Evolutionary conservation across 2,113 vertebrate genomes (phyloP).

Genomic region (Piliocolobus tephrosceles): DNA sequence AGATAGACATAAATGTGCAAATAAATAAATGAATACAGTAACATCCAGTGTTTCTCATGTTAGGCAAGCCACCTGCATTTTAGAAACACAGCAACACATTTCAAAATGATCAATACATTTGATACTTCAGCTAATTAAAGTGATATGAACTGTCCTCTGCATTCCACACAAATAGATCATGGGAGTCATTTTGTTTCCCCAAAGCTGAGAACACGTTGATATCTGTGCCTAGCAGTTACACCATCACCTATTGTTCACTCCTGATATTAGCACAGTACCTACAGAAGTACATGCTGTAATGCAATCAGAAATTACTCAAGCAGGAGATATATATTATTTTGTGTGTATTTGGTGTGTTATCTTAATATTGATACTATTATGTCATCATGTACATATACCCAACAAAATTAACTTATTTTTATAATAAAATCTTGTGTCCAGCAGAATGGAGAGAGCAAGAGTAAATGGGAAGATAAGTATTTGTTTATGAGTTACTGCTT

Average conservation of each 20-base stretch:
- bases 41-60: background rate
- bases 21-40: background rate
- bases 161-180: background rate
- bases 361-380: background rate
- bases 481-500: background rate
- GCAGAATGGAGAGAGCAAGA: background rate
- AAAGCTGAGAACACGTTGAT: background rate
- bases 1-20: background rate
- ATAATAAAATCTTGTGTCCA: background rate
- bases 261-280: background rate
- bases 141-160: background rate
- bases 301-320: background rate
- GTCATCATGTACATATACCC: background rate
- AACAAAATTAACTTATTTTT: constrained; percentile 37
- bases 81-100: background rate
- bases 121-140: background rate
- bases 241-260: background rate
- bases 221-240: background rate
- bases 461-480: background rate
- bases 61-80: background rate
- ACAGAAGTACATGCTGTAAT: background rate
- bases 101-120: background rate
- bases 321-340: background rate
- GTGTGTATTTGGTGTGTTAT: background rate
- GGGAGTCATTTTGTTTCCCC: constrained; percentile 8